A percentile compares a stretch with the other conserved stretches of the same genome.
Evolutionary conservation across 2,888 invertebrate species (phyloP).

Genomic region (Mycogona germanica): DNA sequence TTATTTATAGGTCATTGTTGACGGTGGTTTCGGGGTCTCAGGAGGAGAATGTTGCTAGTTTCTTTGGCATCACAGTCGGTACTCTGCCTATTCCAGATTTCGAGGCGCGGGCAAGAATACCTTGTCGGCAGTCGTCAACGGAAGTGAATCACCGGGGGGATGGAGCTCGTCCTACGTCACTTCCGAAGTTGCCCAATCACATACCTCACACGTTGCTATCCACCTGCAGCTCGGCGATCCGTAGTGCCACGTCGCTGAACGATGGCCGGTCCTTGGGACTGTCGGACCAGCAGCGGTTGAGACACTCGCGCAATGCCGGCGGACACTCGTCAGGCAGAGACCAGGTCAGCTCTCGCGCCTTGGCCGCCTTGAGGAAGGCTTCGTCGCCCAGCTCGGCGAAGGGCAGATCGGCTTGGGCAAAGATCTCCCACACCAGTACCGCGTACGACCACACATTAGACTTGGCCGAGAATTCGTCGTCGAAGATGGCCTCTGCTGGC

Average conservation of each 20-base stretch:
- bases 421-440: slow-evolving; percentile 80
- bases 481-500: slow-evolving; percentile 74
- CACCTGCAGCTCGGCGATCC: slow-evolving; percentile 30
- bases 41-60: no score
- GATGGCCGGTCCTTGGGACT: slow-evolving; percentile 35
- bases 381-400: slow-evolving; percentile 63
- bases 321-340: slow-evolving; percentile 29
- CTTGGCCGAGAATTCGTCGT: slow-evolving; percentile 82
- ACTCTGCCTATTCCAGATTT: no score
- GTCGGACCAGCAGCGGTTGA: slow-evolving; percentile 31
- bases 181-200: not conserved
- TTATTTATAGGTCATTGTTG: no score
- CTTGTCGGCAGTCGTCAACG: no score
- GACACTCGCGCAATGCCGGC: slow-evolving; percentile 28
- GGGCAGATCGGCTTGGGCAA: slow-evolving; percentile 62
- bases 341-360: slow-evolving; percentile 22
- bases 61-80: no score
- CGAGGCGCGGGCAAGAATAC: no score
- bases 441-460: slow-evolving; percentile 89
- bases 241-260: slow-evolving; percentile 33
- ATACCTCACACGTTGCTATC: slow-evolving; percentile 20
- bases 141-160: no score
- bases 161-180: no score
- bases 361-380: slow-evolving; percentile 41
- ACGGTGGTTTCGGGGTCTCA: no score